Conservation (phyloP, 2,888 invertebrate genomes). For the Crepidodera aurea region DNA sequence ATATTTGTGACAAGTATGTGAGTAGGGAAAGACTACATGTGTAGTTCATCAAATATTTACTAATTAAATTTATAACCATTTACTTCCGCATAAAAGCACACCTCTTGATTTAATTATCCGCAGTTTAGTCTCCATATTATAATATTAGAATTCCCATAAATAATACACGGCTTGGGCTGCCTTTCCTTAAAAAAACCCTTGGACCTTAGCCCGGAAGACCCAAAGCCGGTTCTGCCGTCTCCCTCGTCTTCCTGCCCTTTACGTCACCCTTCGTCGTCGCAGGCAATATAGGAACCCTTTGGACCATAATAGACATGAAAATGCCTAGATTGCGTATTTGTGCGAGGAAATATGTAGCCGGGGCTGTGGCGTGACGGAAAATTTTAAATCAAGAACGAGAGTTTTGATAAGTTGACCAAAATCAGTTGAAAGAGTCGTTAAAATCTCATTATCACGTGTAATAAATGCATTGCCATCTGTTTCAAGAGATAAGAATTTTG, state of each 20-base stretch:
- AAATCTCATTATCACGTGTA: conserved; percentile 24
- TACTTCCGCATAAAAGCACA: too few relatives aligned
- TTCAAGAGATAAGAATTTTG: conserved; percentile 13
- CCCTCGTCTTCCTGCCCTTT: conserved; percentile 19
- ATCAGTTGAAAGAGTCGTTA: conserved; percentile 24
- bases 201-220: background rate
- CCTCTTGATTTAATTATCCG: too few relatives aligned
- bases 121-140: background rate
- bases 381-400: conserved; percentile 15
- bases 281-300: conserved; percentile 52
- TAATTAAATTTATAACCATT: too few relatives aligned
- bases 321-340: conserved; percentile 54
- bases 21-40: too few relatives aligned
- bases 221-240: conserved; percentile 13
- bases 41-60: too few relatives aligned
- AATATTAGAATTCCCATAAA: background rate
- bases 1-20: too few relatives aligned
- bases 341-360: conserved; percentile 50
- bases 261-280: conserved; percentile 32
- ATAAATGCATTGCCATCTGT: conserved; percentile 19
- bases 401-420: conserved; percentile 30
- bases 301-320: conserved; percentile 54
- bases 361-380: conserved; percentile 22
- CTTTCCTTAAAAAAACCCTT: background rate
- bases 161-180: background rate